A percentile compares a stretch with the other conserved stretches of the same genome.
Evolutionary conservation across 2,797 vertebrate species (phyloP).

Genomic region (Chrysocyon brachyurus): DNA sequence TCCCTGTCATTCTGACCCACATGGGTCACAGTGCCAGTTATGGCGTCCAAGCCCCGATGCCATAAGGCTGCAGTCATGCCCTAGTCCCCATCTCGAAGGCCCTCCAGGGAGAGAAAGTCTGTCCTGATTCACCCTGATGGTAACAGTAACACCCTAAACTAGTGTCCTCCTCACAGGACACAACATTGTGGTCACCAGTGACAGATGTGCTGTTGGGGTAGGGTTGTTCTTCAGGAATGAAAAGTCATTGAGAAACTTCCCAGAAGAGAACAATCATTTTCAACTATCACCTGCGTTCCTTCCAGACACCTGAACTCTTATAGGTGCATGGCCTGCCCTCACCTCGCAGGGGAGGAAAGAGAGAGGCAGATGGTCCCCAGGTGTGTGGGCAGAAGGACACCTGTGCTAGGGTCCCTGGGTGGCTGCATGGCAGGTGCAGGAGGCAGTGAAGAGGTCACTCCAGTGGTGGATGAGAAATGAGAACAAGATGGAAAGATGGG

Average conservation of each 20-base stretch:
- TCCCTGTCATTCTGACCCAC: not conserved
- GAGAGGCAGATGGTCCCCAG: accelerated
- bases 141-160: not conserved
- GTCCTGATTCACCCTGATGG: not conserved
- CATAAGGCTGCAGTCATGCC: not conserved
- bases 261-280: no score
- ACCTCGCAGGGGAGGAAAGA: not conserved
- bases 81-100: not conserved
- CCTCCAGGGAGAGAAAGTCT: not conserved
- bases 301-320: accelerated
- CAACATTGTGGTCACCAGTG: accelerated
- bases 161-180: not conserved
- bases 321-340: not conserved
- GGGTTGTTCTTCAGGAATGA: not conserved
- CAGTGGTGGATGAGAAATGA: not conserved
- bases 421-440: not conserved
- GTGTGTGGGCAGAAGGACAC: not conserved
- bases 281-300: not conserved
- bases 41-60: not conserved
- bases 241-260: no score
- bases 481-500: not conserved
- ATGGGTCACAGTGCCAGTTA: not conserved
- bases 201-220: accelerated
- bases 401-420: accelerated
- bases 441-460: not conserved